These are phyloP conservation scores for Tenthredo livida DNA, from an alignment of 2,888 invertebrate species.

Conservation along the genomic window DNA sequence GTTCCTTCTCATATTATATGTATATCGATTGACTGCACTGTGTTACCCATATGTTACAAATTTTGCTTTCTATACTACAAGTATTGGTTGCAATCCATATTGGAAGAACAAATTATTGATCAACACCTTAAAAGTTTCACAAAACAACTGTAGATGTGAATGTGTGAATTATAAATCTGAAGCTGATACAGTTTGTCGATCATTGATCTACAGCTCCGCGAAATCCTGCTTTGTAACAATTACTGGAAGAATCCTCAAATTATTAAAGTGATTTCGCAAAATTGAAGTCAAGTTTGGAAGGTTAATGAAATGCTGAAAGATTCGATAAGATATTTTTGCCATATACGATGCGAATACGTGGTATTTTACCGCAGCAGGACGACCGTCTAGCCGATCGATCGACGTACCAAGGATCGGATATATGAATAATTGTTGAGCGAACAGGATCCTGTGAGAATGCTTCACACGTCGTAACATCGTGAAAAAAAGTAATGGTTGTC, in stretches of 20 bases:
- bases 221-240: not conserved
- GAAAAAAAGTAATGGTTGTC: not conserved
- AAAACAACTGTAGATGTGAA: not conserved
- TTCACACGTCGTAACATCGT: not conserved
- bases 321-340: too few species aligned
- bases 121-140: not conserved
- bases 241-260: not conserved
- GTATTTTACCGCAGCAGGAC: too few species aligned
- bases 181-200: too few species aligned
- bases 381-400: not conserved
- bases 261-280: not conserved
- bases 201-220: not conserved
- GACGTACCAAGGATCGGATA: not conserved
- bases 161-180: not conserved
- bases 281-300: too few species aligned
- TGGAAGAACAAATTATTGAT: not conserved
- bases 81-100: not conserved
- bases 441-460: not conserved
- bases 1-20: not conserved
- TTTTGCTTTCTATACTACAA: not conserved
- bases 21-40: not conserved
- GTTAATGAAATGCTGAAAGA: too few species aligned
- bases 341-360: too few species aligned
- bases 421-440: not conserved
- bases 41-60: too few species aligned